Percentiles rank a stretch among this genome's conserved stretches.
Evolutionary conservation across 2,888 invertebrate species (phyloP).

Genomic region (Tetramorium bicarinatum): DNA sequence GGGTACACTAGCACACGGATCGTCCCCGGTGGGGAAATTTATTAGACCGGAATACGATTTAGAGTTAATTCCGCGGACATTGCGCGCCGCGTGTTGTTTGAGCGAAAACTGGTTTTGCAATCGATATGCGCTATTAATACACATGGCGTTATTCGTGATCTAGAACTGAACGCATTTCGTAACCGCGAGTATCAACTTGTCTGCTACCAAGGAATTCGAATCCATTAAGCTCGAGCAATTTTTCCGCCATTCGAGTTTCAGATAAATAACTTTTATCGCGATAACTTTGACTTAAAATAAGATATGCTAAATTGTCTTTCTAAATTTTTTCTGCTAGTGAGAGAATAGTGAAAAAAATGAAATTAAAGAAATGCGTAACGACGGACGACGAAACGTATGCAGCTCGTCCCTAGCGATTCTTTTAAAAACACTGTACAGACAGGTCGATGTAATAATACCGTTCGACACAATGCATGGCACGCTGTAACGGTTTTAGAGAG

Average conservation of each 20-base stretch:
- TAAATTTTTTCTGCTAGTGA: not conserved
- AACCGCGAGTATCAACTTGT: not conserved
- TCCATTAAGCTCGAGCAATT: not conserved
- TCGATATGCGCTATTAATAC: conserved; percentile 49
- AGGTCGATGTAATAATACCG: conserved; percentile 70
- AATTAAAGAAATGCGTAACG: not conserved
- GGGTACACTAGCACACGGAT: conserved; percentile 28
- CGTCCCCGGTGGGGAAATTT: conserved; percentile 29
- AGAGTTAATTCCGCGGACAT: conserved; percentile 32
- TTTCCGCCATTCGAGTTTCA: not conserved
- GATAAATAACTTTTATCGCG: conserved; percentile 8
- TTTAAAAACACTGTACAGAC: conserved; percentile 63
- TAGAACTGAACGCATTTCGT: conserved; percentile 16
- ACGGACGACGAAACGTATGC: not conserved
- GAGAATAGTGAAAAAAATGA: not conserved
- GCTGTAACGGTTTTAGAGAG: conserved; percentile 72
- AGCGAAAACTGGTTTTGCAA: conserved; percentile 42
- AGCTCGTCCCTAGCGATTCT: conserved; percentile 56
- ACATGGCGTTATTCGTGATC: conserved; percentile 17
- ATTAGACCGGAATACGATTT: conserved; percentile 54
- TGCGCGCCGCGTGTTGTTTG: conserved; percentile 27
- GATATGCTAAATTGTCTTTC: not conserved
- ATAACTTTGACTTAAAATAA: not conserved
- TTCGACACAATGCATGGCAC: conserved; percentile 76
- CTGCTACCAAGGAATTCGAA: not conserved